Percentiles rank a stretch among this genome's conserved stretches.
Evolutionary conservation across 2,888 invertebrate species (phyloP).

Genomic region (Idaea dimidiata): DNA sequence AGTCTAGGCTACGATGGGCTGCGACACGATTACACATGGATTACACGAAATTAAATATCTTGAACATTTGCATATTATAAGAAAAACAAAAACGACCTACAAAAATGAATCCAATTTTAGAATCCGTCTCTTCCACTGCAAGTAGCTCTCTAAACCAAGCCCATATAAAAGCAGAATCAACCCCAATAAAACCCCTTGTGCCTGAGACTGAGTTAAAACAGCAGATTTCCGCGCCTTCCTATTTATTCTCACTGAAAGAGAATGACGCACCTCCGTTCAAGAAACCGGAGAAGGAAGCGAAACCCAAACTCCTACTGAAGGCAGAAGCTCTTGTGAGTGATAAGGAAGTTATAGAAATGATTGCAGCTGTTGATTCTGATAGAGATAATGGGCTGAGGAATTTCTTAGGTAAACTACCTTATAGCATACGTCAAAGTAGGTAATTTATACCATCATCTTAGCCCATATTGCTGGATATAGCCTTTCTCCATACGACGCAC

Average conservation of each 20-base stretch:
- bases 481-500: no score
- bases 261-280: constrained; percentile 61
- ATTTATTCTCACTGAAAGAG: constrained; percentile 58
- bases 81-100: neutral
- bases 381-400: constrained; percentile 38
- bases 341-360: constrained; percentile 53
- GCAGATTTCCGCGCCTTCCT: constrained; percentile 66
- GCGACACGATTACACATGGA: no score
- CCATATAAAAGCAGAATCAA: constrained; percentile 6
- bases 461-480: no score
- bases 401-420: constrained; percentile 45
- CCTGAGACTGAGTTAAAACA: constrained; percentile 26
- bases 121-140: neutral
- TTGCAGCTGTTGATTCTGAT: constrained; percentile 46
- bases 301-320: constrained; percentile 48
- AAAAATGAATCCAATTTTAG: neutral
- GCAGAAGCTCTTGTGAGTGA: constrained; percentile 44
- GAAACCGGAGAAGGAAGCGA: constrained; percentile 39
- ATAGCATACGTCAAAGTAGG: neutral
- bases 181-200: neutral
- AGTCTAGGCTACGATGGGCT: no score
- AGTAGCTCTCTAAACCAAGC: neutral
- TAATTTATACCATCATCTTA: no score
- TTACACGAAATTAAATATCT: no score
- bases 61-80: no score